Conservation (phyloP, 1,140 invertebrate genomes). For the Chironomus tepperi region DNA sequence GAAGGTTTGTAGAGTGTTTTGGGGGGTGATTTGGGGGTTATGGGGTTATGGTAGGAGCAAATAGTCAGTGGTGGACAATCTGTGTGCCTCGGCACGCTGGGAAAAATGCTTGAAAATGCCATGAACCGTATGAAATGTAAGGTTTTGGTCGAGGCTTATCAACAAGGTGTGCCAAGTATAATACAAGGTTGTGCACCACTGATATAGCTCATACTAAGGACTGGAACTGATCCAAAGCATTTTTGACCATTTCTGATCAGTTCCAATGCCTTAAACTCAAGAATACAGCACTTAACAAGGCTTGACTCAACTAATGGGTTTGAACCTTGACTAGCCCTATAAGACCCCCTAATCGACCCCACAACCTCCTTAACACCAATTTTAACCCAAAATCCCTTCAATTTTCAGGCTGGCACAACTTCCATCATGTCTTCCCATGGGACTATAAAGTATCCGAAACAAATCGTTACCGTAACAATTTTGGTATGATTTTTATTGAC, state of each 20-base stretch:
- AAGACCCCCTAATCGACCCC: no score
- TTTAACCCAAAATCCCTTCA: neutral
- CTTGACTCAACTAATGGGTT: neutral
- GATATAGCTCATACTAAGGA: no score
- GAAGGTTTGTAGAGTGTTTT: neutral
- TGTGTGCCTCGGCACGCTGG: no score
- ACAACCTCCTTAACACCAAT: conserved; percentile 47
- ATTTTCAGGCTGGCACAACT: conserved; percentile 60
- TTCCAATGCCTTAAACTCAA: neutral
- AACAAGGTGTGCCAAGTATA: no score
- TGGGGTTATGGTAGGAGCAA: no score
- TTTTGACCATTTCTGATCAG: neutral
- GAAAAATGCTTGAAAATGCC: no score
- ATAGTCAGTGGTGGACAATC: neutral
- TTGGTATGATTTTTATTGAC: conserved; percentile 43
- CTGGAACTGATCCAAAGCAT: no score
- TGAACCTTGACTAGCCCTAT: conserved; percentile 39
- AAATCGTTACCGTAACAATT: conserved; percentile 40
- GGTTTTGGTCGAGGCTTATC: no score
- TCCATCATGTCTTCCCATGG: conserved; percentile 69
- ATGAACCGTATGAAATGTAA: no score
- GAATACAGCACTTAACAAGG: neutral
- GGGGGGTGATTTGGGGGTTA: no score
- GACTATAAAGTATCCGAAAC: conserved; percentile 61
- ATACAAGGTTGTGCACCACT: no score